Conservation (phyloP, 2,888 invertebrate species). For the Argyresthia goedartella region DNA sequence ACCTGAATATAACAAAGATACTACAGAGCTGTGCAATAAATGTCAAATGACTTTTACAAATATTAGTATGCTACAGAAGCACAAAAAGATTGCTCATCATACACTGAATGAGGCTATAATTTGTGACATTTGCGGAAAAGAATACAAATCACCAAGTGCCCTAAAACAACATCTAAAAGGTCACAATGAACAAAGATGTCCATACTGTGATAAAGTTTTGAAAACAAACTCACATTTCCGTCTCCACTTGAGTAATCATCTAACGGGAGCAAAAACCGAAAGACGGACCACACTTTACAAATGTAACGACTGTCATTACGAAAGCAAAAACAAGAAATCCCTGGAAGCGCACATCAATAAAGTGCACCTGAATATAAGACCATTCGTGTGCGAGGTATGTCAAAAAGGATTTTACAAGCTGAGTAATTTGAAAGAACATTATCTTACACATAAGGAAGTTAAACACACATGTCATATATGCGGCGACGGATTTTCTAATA, state of each 20-base stretch:
- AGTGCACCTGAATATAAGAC: slow-evolving; percentile 28
- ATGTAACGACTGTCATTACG: slow-evolving; percentile 30
- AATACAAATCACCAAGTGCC: slow-evolving; percentile 16
- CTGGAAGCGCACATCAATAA: slow-evolving; percentile 40
- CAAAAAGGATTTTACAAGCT: slow-evolving; percentile 38
- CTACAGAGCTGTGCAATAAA: slow-evolving; percentile 7
- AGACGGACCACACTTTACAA: slow-evolving; percentile 16
- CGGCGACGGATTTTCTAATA: slow-evolving; percentile 30
- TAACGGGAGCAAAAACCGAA: slow-evolving; percentile 15
- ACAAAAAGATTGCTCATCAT: slow-evolving; percentile 14
- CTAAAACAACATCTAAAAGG: slow-evolving; percentile 24
- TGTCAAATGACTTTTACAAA: slow-evolving; percentile 19
- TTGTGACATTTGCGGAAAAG: slow-evolving; percentile 28
- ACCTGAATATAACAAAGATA: not conserved
- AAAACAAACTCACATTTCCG: slow-evolving; percentile 29
- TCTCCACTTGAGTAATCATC: slow-evolving; percentile 24
- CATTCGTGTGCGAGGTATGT: slow-evolving; percentile 31
- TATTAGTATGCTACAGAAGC: slow-evolving; percentile 14
- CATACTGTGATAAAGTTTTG: slow-evolving; percentile 27
- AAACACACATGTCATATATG: slow-evolving; percentile 35
- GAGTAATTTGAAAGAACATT: slow-evolving; percentile 34
- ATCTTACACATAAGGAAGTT: slow-evolving; percentile 19
- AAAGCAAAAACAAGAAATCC: slow-evolving; percentile 26
- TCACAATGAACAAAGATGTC: slow-evolving; percentile 26
- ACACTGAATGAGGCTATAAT: slow-evolving; percentile 16